Base-by-base conservation (phyloP, 1,140 invertebrate genomes). In the Aphaenogaster rudis region DNA sequence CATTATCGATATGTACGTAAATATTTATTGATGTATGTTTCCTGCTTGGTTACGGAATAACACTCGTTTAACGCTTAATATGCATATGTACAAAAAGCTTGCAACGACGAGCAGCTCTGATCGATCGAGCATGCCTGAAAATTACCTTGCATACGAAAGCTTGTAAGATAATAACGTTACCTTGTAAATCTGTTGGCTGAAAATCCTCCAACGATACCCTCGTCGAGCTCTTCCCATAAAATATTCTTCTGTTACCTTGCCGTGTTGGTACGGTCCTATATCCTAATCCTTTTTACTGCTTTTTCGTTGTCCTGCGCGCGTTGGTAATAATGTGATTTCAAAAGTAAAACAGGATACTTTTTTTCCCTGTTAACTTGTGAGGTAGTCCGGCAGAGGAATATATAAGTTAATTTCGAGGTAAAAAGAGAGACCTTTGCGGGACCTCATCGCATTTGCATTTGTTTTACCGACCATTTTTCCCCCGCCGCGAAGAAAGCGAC, bases 11-110 rank as follows among this genome's bases (percentile, higher is more conserved):
- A 45, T 78, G 48, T 64, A 13, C 42, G n/a, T 39, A 48, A 54
- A 69, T 69, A 81, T 80, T 80, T 69, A 69, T 50, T 76, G 67
- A 82, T 72, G 66, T 72, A 84, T 48, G 13, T 84, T 82, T 74
- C 54, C 54, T 48, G 80, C 42, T 63, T 11, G 67, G n/a, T 74
- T 61, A 74, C 33, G 17, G n/a, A 61, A 76, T 76, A 84, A 61
- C 33, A 33, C 45, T 33, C 42, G 15, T 76, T 84, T 63, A 84
- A 76, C 15, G 42, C 54, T 76, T 76, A 82, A 76, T 74, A 48
- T 61, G 54, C 42, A 45, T 21, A 45, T 61, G 33, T 63, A n/a
- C 42, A 59, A 63, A 82, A 76, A 84, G 54, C 8, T 36, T 28
- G 45, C n/a, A 54, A 28, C 9, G 11, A 13, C 17, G 21, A 9